Percentiles rank a stretch among this genome's conserved stretches.
phyloP scores from a whole-genome alignment of 2,797 vertebrate genomes.

The Diplodus puntazzo region DNA sequence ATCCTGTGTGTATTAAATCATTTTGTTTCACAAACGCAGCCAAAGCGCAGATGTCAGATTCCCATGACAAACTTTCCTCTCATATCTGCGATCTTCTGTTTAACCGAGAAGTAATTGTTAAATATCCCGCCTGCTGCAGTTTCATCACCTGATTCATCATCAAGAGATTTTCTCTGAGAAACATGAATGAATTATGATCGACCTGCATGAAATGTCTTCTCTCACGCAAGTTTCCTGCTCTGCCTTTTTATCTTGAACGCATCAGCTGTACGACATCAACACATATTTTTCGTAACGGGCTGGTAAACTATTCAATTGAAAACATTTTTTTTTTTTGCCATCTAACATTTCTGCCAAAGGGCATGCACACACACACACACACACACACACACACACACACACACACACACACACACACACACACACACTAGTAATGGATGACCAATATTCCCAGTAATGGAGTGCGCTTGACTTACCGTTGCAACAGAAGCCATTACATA shows the following conservation, averaged over 20 bases:
- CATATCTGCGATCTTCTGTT: background rate
- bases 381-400: background rate
- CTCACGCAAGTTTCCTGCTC: conserved; percentile 28
- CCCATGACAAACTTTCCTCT: background rate
- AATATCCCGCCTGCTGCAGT: background rate
- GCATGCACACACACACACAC: conserved; percentile 41
- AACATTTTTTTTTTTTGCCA: conserved; percentile 16
- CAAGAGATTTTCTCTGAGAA: background rate
- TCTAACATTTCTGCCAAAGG: conserved; percentile 52
- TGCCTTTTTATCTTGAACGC: conserved; percentile 30
- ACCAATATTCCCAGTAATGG: conserved; percentile 53
- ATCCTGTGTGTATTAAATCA: conserved; percentile 8
- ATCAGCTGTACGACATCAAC: conserved; percentile 42
- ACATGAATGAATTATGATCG: background rate
- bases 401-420: conserved; percentile 36
- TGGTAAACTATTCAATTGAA: conserved; percentile 41
- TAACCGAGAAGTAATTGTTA: background rate
- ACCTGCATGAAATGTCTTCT: conserved; percentile 9
- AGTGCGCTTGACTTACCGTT: conserved; percentile 31
- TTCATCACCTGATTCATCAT: background rate
- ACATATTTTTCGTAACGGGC: background rate
- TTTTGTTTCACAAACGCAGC: background rate
- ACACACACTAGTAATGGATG: conserved; percentile 44
- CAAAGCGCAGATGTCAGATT: background rate
- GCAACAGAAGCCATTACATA: conserved; percentile 18